A percentile compares a stretch with the other conserved stretches of the same genome.
Evolutionary conservation across 2,797 vertebrate species (phyloP).

Genomic region (Malurus leucopterus): DNA sequence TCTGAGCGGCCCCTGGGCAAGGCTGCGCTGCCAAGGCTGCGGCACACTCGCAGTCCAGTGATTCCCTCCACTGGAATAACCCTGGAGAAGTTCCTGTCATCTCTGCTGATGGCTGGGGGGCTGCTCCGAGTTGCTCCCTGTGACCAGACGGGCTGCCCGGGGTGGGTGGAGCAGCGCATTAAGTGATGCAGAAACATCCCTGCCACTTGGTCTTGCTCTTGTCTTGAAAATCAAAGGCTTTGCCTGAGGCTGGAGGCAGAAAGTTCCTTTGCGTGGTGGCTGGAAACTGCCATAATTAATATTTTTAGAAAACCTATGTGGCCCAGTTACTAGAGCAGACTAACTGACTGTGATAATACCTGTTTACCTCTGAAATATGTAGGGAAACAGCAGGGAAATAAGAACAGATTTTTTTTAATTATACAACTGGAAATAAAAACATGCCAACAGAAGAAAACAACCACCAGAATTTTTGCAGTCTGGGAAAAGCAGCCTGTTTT

Average conservation of each 20-base stretch:
- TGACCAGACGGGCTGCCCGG: background rate
- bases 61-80: constrained; percentile 2
- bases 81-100: background rate
- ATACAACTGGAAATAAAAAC: background rate
- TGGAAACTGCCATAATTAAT: background rate
- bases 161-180: background rate
- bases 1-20: background rate
- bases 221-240: background rate
- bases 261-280: background rate
- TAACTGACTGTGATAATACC: background rate
- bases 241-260: background rate
- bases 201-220: background rate
- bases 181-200: background rate
- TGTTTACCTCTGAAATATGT: background rate
- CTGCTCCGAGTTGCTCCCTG: background rate
- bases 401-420: background rate
- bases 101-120: background rate
- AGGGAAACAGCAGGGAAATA: background rate
- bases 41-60: background rate
- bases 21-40: background rate
- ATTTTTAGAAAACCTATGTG: background rate
- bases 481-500: background rate
- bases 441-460: background rate
- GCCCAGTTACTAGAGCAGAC: background rate
- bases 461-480: background rate